Evolutionary conservation across 2,888 invertebrate genomes (phyloP).

Genomic region (Azorinus chamasolen): DNA sequence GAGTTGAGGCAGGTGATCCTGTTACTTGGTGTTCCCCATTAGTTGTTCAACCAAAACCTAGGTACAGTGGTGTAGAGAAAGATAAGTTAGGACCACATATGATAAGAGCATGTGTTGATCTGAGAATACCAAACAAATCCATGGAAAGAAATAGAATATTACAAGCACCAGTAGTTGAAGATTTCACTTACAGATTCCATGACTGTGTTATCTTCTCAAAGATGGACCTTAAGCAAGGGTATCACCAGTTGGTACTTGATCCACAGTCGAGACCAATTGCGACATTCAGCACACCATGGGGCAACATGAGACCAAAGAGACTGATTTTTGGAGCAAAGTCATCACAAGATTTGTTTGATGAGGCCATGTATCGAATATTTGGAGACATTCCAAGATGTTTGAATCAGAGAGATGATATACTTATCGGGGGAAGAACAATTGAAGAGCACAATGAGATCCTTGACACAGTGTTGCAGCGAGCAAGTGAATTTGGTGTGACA

Average conservation of each 20-base stretch:
- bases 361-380: slow-evolving; percentile 38
- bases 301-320: too few relatives aligned
- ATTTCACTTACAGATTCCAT: slow-evolving; percentile 36
- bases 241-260: not conserved
- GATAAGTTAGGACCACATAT: too few relatives aligned
- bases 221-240: not conserved
- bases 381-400: slow-evolving; percentile 33
- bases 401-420: too few relatives aligned
- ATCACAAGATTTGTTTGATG: slow-evolving; percentile 43
- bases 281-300: too few relatives aligned
- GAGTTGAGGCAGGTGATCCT: slow-evolving; percentile 16
- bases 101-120: too few relatives aligned
- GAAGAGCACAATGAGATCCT: slow-evolving; percentile 32
- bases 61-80: too few relatives aligned
- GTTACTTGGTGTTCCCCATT: too few relatives aligned
- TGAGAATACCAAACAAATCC: too few relatives aligned
- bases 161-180: slow-evolving; percentile 38
- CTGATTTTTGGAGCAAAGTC: too few relatives aligned
- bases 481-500: slow-evolving; percentile 17
- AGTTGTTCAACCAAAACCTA: too few relatives aligned
- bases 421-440: slow-evolving; percentile 13
- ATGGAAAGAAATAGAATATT: slow-evolving; percentile 31
- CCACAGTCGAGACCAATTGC: slow-evolving; percentile 14
- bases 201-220: too few relatives aligned
- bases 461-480: slow-evolving; percentile 24